Evolutionary conservation across 1,140 invertebrate genomes (phyloP), one percentile per base, ranked within the genome.

Genomic region (Idris sp.): DNA sequence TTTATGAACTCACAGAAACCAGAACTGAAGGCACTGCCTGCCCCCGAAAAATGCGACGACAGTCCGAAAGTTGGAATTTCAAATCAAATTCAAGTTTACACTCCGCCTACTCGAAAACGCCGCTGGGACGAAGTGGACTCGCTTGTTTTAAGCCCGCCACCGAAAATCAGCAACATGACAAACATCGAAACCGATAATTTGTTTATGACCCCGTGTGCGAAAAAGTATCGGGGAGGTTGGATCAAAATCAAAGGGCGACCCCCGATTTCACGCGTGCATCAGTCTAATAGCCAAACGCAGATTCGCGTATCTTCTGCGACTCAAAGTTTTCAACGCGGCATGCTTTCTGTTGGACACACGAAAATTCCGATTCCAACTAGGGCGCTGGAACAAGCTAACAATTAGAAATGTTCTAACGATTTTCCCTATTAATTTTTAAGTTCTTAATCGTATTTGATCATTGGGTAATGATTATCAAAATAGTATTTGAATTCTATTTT

Each of bases 291-390:
- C 9, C 49, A 65, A 4, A 28, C 61, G 5, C 75, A 62, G 2
- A 31, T 61, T 4, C 75, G 76, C 5, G 44, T 77, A 5, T 83
- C 80, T 6, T 62, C 48, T 0, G 62, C 78, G 11, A 82, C 77
- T 4, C 83, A 83, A 25, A 40, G 78, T 2, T 85, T 83, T 41
- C 78, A 80, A 30, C 80, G 77, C 38, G 81, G 82, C n/a, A 75
- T 74, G 0, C 62, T 83, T 8, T 78, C 62, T 0, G 69, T 77
- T 13, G 77, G 77, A 4, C 76, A 83, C 11, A 76, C 51, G 0
- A 28, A 76, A 5, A 44, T 83, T 6, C 78, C 79, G 0, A 31
- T 83, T 10, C 82, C 83, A 0, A 74, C 79, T 0, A 68, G 80
- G 11, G 79, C 81, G 19, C 19, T 4, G 19, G 19, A 22, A 6